Percentiles rank a stretch among this genome's conserved stretches.
phyloP scores from a whole-genome alignment of 2,113 vertebrate genomes.

The Ailuropoda melanoleuca region DNA sequence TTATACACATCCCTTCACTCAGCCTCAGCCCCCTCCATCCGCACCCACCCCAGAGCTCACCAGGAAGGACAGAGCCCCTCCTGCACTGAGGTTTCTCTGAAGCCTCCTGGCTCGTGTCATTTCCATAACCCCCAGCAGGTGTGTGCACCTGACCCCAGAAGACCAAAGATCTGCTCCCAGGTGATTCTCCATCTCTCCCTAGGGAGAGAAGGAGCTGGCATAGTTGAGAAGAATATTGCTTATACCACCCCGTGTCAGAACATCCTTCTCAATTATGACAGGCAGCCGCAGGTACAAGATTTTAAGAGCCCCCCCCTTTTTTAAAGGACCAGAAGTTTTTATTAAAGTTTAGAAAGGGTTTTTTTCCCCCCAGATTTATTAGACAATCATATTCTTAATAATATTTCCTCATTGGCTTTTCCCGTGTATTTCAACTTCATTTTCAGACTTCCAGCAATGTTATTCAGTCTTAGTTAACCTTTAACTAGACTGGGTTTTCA shows the following conservation, averaged over 20 bases:
- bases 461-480: not conserved
- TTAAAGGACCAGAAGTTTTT: not conserved
- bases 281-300: not conserved
- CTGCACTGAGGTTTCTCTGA: not conserved
- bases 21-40: rapidly evolving
- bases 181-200: not conserved
- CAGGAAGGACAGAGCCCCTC: too few relatives aligned
- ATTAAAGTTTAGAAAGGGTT: not conserved
- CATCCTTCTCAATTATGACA: not conserved
- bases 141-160: not conserved
- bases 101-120: not conserved
- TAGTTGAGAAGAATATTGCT: not conserved
- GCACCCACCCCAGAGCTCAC: not conserved
- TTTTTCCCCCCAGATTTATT: not conserved
- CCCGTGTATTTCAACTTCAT: not conserved
- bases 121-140: not conserved
- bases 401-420: not conserved
- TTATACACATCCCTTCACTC: not conserved
- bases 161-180: not conserved
- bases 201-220: not conserved
- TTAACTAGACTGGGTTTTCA: not conserved
- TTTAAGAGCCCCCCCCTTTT: not conserved
- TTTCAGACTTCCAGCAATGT: not conserved
- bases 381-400: not conserved
- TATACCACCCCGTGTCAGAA: not conserved